Conservation (phyloP, 2,888 invertebrate genomes). For the Pseudococcus jackbeardsleyi region DNA sequence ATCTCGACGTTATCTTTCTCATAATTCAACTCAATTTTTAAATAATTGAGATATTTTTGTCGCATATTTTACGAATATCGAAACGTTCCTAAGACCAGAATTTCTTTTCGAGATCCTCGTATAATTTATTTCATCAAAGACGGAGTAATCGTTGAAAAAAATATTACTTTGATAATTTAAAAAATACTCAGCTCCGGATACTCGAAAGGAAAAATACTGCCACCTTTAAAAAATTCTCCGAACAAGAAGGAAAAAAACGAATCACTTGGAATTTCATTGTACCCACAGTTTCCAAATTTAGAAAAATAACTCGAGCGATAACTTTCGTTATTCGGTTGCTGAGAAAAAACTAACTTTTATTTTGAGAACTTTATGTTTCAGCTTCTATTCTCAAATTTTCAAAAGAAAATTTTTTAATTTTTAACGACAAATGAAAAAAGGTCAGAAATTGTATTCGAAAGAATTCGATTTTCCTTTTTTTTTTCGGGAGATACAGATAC, state of each 20-base stretch:
- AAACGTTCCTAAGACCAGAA: not conserved
- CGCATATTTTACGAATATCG: too few species aligned
- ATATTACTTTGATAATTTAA: not conserved
- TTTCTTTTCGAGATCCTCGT: not conserved
- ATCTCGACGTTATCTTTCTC: too few species aligned
- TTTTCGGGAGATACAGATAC: not conserved
- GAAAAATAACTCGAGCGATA: conserved; percentile 22
- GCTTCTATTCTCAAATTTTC: conserved; percentile 16
- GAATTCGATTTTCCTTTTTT: not conserved
- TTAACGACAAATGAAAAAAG: conserved; percentile 7
- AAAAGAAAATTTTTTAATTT: conserved; percentile 19
- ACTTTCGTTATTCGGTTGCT: conserved; percentile 23
- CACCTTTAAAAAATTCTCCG: not conserved
- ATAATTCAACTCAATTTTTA: too few species aligned
- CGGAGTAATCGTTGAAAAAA: not conserved
- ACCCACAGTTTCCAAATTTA: conserved; percentile 13
- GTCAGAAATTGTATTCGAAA: not conserved
- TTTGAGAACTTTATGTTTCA: not conserved
- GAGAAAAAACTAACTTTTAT: not conserved
- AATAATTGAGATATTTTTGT: too few species aligned
- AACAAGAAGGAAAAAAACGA: not conserved
- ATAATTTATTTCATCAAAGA: too few species aligned
- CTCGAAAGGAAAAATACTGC: not conserved
- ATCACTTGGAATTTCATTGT: not conserved
- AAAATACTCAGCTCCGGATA: not conserved